Evolutionary conservation across 2,888 invertebrate species (phyloP).

Genomic region (Cephus pygmeus): DNA sequence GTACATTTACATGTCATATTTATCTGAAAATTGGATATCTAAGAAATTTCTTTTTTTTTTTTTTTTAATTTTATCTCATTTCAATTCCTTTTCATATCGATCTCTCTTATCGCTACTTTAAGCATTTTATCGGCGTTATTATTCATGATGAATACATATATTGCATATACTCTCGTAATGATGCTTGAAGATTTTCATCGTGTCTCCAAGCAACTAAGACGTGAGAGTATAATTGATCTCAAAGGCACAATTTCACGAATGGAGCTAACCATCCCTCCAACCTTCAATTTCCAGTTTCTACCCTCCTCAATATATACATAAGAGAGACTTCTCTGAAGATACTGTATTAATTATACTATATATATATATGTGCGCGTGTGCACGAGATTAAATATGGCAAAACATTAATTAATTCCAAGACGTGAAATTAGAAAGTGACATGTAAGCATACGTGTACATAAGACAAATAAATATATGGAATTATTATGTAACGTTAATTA

Average conservation of each 20-base stretch:
- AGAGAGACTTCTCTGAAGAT: neutral
- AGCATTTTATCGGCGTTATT: neutral
- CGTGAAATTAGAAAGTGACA: neutral
- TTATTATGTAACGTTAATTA: neutral
- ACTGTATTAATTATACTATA: neutral
- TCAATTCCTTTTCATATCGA: neutral
- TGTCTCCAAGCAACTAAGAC: neutral
- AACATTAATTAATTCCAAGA: neutral
- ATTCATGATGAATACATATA: neutral
- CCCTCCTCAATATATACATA: neutral
- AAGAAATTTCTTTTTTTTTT: neutral
- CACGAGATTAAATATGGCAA: neutral
- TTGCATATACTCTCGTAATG: neutral
- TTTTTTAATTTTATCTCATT: neutral
- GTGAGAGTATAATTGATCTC: neutral
- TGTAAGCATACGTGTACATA: neutral
- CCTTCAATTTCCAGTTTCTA: neutral
- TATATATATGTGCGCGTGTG: too few species aligned
- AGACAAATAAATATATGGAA: neutral
- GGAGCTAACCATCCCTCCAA: neutral
- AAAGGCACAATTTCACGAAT: neutral
- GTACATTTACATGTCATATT: neutral
- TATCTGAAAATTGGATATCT: neutral
- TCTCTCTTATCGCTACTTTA: neutral
- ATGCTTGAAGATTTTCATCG: neutral